Conservation (phyloP, 2,888 invertebrate species). For the Conops quadrifasciatus region DNA sequence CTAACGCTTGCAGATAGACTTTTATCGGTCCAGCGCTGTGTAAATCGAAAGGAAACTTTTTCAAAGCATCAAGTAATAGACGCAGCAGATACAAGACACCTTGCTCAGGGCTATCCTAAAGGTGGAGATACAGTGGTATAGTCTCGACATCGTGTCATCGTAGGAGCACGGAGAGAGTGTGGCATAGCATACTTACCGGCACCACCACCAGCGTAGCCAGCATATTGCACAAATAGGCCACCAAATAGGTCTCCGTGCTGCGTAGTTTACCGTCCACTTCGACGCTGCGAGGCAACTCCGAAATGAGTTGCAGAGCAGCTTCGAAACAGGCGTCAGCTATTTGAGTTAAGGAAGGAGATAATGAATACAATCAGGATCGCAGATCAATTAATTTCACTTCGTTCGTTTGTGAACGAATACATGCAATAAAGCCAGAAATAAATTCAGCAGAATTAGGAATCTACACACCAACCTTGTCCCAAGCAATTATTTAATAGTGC, state of each 20-base stretch:
- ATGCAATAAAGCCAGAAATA: neutral
- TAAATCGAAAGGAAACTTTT: constrained; percentile 76
- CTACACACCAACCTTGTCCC: constrained; percentile 78
- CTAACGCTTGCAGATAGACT: constrained; percentile 79
- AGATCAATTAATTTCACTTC: too few species aligned
- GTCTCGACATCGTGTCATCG: neutral
- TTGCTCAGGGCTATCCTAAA: constrained; percentile 86
- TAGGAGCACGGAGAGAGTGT: too few species aligned
- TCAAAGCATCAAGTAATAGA: constrained; percentile 82
- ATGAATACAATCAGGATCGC: neutral
- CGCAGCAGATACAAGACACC: constrained; percentile 84
- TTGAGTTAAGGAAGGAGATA: constrained; percentile 48
- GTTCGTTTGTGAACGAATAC: too few species aligned
- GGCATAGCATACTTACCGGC: constrained; percentile 76
- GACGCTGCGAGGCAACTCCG: constrained; percentile 77
- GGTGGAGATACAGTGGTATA: neutral
- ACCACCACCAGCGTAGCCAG: constrained; percentile 83
- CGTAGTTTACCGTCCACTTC: constrained; percentile 80
- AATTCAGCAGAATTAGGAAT: constrained; percentile 8
- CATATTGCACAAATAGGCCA: constrained; percentile 79
- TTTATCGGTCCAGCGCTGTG: constrained; percentile 73
- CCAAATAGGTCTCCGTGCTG: constrained; percentile 76
- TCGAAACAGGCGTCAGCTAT: constrained; percentile 94
- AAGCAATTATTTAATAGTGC: constrained; percentile 89
- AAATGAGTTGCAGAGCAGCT: constrained; percentile 81